phyloP scores from a whole-genome alignment of 2,888 invertebrate species.

The Macrosoma leucophasiata region DNA sequence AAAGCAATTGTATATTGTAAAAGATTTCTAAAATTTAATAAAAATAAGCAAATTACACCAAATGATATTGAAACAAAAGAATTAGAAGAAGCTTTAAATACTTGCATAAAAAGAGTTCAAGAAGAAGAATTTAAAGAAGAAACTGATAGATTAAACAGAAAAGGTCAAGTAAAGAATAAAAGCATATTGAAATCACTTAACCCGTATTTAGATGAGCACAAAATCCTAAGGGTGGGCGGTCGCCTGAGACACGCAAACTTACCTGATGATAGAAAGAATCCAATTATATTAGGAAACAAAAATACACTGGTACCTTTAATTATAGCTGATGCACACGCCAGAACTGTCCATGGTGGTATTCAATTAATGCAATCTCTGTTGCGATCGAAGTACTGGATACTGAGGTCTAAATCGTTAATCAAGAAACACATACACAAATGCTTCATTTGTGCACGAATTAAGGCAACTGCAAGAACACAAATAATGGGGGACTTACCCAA shows the following conservation, averaged over 20 bases:
- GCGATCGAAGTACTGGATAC: slow-evolving; percentile 7
- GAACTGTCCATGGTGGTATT: slow-evolving; percentile 24
- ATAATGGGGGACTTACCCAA: slow-evolving; percentile 27
- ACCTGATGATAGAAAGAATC: slow-evolving; percentile 8
- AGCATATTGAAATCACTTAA: slow-evolving; percentile 20
- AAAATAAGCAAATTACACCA: not conserved
- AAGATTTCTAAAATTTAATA: slow-evolving; percentile 6
- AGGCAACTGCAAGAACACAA: slow-evolving; percentile 13
- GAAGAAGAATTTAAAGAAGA: slow-evolving; percentile 15
- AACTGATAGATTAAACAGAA: slow-evolving; percentile 2
- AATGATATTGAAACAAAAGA: slow-evolving; percentile 18
- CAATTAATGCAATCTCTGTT: slow-evolving; percentile 6
- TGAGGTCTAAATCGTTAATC: slow-evolving; percentile 3
- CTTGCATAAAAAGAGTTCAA: slow-evolving; percentile 21
- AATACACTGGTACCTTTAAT: slow-evolving; percentile 19
- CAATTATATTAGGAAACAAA: slow-evolving; percentile 21
- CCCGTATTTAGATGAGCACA: slow-evolving; percentile 20
- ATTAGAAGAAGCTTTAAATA: slow-evolving; percentile 15
- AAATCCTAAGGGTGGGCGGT: slow-evolving; percentile 25
- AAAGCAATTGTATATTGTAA: not conserved
- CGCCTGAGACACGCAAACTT: slow-evolving; percentile 16
- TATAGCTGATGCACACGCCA: slow-evolving; percentile 19
- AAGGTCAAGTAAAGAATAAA: slow-evolving; percentile 4
- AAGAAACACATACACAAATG: slow-evolving; percentile 6
- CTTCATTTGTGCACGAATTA: slow-evolving; percentile 5